phyloP scores from a whole-genome alignment of 2,113 vertebrate genomes.

The Phasianus colchicus region DNA sequence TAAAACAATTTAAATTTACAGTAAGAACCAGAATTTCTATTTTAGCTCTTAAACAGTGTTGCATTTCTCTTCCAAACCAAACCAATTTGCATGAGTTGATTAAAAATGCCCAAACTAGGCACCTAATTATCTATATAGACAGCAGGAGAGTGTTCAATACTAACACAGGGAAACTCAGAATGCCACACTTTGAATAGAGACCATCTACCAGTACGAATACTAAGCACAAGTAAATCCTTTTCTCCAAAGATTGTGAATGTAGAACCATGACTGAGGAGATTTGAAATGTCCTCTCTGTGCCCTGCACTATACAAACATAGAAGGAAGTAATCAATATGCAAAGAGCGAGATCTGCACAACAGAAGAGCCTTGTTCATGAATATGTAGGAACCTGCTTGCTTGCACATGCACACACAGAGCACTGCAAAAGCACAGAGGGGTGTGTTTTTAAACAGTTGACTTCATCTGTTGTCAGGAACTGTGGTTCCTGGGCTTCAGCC shows the following conservation, averaged over 20 bases:
- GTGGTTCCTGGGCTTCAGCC: neutral
- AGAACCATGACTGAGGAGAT: neutral
- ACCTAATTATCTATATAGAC: neutral
- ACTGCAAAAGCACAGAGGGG: neutral
- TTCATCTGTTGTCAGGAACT: neutral
- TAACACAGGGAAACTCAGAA: neutral
- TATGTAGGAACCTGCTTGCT: neutral
- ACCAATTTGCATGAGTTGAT: neutral
- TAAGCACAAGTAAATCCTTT: constrained; percentile 2
- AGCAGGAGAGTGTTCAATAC: neutral
- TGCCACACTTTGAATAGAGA: neutral
- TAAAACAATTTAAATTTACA: neutral
- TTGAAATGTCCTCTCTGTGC: neutral
- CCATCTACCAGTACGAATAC: neutral
- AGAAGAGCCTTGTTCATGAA: neutral
- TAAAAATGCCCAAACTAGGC: neutral
- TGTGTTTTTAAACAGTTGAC: rapidly evolving
- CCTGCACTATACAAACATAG: neutral
- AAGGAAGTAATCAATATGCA: constrained; percentile 41
- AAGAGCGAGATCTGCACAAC: constrained; percentile 3
- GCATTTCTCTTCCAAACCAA: neutral
- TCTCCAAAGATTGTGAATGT: neutral
- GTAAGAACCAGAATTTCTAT: neutral
- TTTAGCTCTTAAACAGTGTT: neutral
- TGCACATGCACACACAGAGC: neutral